Conservation (phyloP, 2,888 invertebrate species). For the Zhuqinia jingwanae region DNA sequence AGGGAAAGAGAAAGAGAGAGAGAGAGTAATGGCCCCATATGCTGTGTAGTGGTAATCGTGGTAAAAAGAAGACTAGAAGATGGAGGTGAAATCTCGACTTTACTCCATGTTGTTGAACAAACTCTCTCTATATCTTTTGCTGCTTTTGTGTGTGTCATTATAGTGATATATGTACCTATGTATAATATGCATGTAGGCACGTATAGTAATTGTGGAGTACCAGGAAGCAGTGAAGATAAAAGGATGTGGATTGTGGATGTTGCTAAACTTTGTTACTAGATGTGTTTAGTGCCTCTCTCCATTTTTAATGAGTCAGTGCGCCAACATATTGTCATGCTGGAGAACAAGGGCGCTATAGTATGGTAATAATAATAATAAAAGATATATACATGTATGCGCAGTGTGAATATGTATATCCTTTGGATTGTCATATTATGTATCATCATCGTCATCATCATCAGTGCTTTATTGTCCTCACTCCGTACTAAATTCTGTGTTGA, state of each 20-base stretch:
- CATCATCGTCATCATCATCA: background rate
- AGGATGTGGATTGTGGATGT: slow-evolving; percentile 26
- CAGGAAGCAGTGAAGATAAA: slow-evolving; percentile 53
- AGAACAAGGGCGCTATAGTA: background rate
- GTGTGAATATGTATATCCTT: too few species aligned
- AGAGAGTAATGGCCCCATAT: slow-evolving; percentile 16
- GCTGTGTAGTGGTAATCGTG: slow-evolving; percentile 12
- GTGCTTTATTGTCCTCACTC: background rate
- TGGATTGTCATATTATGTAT: too few species aligned
- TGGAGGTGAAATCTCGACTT: slow-evolving; percentile 53
- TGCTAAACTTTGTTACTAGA: slow-evolving; percentile 40
- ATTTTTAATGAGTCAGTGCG: background rate
- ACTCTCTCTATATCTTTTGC: background rate
- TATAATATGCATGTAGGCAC: background rate
- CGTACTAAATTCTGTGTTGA: background rate
- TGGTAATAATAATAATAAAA: too few species aligned
- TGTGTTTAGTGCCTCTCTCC: slow-evolving; percentile 21
- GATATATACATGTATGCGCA: background rate
- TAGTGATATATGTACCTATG: too few species aligned
- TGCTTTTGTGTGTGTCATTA: background rate
- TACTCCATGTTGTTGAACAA: slow-evolving; percentile 28
- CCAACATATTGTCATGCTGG: background rate
- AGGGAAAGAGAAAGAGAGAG: too few species aligned
- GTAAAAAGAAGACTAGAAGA: slow-evolving; percentile 16
- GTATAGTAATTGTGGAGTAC: slow-evolving; percentile 39